These are phyloP conservation scores for Noctilio leporinus DNA, from an alignment of 2,113 vertebrate genomes.

Conservation along the genomic window DNA sequence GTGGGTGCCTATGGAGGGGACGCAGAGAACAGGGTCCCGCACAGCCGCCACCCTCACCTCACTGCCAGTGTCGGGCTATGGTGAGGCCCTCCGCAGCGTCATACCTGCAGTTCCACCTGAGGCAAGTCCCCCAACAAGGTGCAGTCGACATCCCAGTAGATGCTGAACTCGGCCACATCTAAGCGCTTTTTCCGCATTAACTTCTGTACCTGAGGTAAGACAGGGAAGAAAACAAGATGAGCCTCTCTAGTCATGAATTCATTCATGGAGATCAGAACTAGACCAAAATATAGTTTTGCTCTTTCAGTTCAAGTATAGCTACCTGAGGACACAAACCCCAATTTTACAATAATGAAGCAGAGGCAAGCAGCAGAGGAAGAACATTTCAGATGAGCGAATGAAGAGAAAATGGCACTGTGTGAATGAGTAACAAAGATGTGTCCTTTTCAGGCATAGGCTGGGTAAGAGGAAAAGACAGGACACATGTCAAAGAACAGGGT, in stretches of 20 bases:
- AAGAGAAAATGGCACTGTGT: not conserved
- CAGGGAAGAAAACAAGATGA: not conserved
- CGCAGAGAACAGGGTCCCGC: not conserved
- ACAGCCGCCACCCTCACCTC: fast-evolving
- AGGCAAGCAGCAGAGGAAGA: not conserved
- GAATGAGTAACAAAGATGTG: not conserved
- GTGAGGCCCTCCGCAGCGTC: not conserved
- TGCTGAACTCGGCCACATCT: slow-evolving; percentile 92
- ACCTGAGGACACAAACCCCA: not conserved
- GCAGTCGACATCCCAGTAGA: slow-evolving; percentile 94
- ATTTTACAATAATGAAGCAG: not conserved
- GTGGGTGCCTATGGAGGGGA: fast-evolving
- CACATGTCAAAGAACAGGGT: not conserved
- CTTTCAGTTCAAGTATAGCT: not conserved
- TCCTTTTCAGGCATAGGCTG: not conserved
- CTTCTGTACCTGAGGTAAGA: slow-evolving; percentile 84
- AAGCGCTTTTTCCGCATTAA: slow-evolving; percentile 91
- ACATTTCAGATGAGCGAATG: not conserved
- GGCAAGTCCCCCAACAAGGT: slow-evolving; percentile 89
- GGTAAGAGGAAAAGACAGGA: not conserved
- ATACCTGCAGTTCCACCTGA: slow-evolving; percentile 89
- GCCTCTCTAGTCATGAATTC: not conserved
- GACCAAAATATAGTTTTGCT: not conserved
- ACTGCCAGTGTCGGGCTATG: fast-evolving
- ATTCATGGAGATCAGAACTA: not conserved